phyloP scores from a whole-genome alignment of 2,113 vertebrate species.

The Columba livia region DNA sequence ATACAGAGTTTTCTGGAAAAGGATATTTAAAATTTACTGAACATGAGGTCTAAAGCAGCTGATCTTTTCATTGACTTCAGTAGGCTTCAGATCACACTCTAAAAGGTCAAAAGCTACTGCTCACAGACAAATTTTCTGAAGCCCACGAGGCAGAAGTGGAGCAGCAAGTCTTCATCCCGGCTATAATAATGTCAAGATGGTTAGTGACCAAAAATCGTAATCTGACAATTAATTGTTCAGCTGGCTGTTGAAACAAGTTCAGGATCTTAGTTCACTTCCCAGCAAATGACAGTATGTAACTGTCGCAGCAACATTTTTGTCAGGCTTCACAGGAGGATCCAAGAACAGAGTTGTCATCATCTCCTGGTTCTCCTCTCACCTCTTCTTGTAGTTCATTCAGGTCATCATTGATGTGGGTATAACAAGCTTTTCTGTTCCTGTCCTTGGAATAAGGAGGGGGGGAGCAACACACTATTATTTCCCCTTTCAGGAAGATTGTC shows the following conservation, averaged over 20 bases:
- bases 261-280: background rate
- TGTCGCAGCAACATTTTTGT: background rate
- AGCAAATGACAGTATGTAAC: background rate
- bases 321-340: background rate
- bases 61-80: background rate
- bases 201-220: background rate
- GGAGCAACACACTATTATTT: background rate
- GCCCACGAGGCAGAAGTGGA: background rate
- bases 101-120: background rate
- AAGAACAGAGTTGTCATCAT: background rate
- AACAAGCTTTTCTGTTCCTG: background rate
- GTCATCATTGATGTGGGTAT: background rate
- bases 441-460: background rate
- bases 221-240: background rate
- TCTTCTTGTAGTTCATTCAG: background rate
- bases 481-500: background rate
- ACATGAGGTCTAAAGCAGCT: background rate
- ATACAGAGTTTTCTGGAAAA: background rate
- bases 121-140: background rate
- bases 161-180: background rate
- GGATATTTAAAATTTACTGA: background rate
- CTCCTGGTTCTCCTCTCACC: background rate
- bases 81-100: background rate
- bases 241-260: background rate
- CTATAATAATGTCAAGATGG: background rate